Conservation (phyloP, 2,888 invertebrate genomes). For the Cosmorhoe ocellata region DNA sequence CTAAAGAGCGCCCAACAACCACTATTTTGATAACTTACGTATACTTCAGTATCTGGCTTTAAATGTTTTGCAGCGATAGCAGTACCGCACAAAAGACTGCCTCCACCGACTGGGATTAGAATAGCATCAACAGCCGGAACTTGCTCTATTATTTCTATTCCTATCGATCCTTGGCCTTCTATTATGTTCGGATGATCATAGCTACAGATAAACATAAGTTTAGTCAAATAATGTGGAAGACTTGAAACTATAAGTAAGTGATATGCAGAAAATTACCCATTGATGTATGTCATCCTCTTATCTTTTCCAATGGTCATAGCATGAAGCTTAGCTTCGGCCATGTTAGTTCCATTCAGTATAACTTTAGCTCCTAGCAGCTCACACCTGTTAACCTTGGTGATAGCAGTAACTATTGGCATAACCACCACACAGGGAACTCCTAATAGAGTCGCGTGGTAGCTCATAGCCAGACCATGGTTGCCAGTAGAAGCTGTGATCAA, state of each 20-base stretch:
- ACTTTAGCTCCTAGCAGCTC: constrained; percentile 90
- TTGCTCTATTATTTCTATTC: constrained; percentile 96
- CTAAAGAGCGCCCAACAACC: background rate
- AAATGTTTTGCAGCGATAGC: constrained; percentile 93
- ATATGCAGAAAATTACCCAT: constrained; percentile 84
- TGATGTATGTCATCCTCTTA: constrained; percentile 89
- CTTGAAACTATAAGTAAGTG: too few species aligned
- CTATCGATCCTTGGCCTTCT: constrained; percentile 96
- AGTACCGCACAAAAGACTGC: constrained; percentile 94
- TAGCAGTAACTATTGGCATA: constrained; percentile 93
- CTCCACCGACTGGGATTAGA: constrained; percentile 95
- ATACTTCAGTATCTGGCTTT: constrained; percentile 90
- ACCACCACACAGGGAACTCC: constrained; percentile 90
- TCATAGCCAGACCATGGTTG: constrained; percentile 92
- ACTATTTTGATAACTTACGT: constrained; percentile 83
- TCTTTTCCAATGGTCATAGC: constrained; percentile 89
- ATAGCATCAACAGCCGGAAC: constrained; percentile 93
- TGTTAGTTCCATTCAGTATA: constrained; percentile 88
- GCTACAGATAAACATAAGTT: constrained; percentile 60
- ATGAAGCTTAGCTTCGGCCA: constrained; percentile 89
- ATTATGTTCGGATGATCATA: constrained; percentile 97
- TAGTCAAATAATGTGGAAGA: background rate
- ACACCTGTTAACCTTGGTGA: constrained; percentile 95
- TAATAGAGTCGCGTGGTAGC: constrained; percentile 87
- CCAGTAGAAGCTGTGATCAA: constrained; percentile 95